A percentile compares a stretch with the other conserved stretches of the same genome.
These are phyloP conservation scores for Amphipoea lucens DNA, from an alignment of 2,888 invertebrate species.

Conservation along the genomic window DNA sequence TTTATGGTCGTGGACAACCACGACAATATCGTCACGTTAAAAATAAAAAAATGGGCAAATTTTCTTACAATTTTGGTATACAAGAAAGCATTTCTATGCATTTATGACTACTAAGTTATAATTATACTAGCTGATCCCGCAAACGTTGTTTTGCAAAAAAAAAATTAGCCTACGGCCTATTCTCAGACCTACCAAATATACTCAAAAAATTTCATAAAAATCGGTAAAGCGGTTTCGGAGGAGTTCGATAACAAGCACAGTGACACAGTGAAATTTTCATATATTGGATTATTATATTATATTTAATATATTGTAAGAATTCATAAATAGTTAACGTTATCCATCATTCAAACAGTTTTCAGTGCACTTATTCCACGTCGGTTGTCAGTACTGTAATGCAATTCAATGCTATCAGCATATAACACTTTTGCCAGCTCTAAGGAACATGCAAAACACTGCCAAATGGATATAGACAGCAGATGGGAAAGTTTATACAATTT, in stretches of 20 bases:
- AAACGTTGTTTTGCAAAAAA: too few species aligned
- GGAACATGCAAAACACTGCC: constrained; percentile 44
- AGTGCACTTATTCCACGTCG: background rate
- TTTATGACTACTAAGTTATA: background rate
- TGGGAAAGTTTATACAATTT: constrained; percentile 43
- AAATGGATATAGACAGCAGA: constrained; percentile 47
- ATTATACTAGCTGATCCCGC: too few species aligned
- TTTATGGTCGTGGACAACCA: background rate
- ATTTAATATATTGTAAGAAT: background rate
- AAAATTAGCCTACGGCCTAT: too few species aligned
- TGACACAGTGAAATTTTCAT: too few species aligned
- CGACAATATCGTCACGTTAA: background rate
- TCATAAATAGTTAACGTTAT: constrained; percentile 1
- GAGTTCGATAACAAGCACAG: too few species aligned
- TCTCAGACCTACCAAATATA: too few species aligned
- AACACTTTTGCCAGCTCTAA: constrained; percentile 35
- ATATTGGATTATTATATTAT: too few species aligned
- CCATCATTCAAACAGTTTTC: constrained; percentile 9
- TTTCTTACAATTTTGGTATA: background rate
- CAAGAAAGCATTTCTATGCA: background rate
- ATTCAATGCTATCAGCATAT: constrained; percentile 38
- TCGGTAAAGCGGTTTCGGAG: too few species aligned
- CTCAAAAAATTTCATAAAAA: too few species aligned
- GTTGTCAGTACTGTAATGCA: constrained; percentile 31
- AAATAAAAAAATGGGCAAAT: background rate